A percentile compares a stretch with the other conserved stretches of the same genome.
Evolutionary conservation across 2,888 invertebrate genomes (phyloP).

Genomic region (Agriopis leucophaearia): DNA sequence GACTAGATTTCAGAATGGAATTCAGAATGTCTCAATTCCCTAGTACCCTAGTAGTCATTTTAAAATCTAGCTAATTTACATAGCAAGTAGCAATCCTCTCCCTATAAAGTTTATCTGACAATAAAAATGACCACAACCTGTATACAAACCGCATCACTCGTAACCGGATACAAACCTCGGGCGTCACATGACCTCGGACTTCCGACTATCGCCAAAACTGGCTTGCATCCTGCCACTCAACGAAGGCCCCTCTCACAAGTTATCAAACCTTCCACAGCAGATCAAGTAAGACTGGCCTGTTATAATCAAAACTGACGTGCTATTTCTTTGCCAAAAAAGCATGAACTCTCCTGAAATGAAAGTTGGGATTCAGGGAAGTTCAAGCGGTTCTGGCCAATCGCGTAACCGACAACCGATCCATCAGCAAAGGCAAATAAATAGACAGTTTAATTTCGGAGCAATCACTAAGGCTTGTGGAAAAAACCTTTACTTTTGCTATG

Average conservation of each 20-base stretch:
- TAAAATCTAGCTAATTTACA: too few relatives aligned
- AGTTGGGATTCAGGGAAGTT: conserved; percentile 22
- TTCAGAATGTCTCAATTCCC: too few relatives aligned
- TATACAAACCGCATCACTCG: conserved; percentile 53
- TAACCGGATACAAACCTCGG: conserved; percentile 66
- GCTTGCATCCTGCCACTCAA: conserved; percentile 57
- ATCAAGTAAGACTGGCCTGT: conserved; percentile 27
- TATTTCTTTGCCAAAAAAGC: conserved; percentile 31
- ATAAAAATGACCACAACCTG: conserved; percentile 43
- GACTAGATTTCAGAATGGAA: too few relatives aligned
- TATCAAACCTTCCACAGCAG: conserved; percentile 12
- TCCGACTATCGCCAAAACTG: conserved; percentile 67
- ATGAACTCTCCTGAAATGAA: conserved; percentile 10
- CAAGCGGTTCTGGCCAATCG: conserved; percentile 52
- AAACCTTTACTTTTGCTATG: conserved; percentile 24
- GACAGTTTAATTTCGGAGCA: conserved; percentile 68
- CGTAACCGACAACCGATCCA: conserved; percentile 66
- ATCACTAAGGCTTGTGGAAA: conserved; percentile 26
- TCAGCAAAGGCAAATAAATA: conserved; percentile 71
- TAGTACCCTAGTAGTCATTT: too few relatives aligned
- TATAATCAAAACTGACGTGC: conserved; percentile 41
- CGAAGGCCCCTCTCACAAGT: conserved; percentile 35
- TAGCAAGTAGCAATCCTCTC: too few relatives aligned
- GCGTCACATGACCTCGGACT: conserved; percentile 71
- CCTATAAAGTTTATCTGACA: conserved; percentile 33